Evolutionary conservation across 2,888 invertebrate species (phyloP).

Genomic region (Blastobasis lacticolella): DNA sequence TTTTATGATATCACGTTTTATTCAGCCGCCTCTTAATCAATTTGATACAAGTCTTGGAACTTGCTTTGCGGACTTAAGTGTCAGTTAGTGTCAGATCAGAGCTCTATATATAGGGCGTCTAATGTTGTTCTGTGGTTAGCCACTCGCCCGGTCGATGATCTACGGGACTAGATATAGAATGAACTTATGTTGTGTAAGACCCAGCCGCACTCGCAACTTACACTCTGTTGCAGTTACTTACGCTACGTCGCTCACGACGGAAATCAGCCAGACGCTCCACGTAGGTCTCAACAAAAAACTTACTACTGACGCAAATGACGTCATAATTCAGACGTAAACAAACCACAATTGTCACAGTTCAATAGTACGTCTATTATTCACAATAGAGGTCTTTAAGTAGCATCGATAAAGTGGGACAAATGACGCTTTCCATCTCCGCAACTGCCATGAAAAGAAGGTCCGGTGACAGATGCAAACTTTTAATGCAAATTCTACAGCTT

Average conservation of each 20-base stretch:
- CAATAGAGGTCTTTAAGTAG: too few species aligned
- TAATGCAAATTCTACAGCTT: slow-evolving; percentile 40
- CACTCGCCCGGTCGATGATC: slow-evolving; percentile 3
- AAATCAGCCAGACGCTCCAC: background rate
- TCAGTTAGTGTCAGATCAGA: slow-evolving; percentile 4
- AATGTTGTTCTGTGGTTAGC: slow-evolving; percentile 1
- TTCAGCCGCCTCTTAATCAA: too few species aligned
- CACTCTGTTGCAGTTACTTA: slow-evolving; percentile 18
- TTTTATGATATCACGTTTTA: too few species aligned
- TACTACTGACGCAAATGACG: background rate
- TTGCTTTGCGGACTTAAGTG: too few species aligned
- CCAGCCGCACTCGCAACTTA: background rate
- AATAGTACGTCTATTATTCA: background rate
- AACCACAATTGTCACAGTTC: background rate
- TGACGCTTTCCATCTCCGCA: background rate
- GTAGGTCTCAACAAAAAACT: background rate
- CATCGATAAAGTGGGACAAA: background rate
- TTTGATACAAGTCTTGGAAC: too few species aligned
- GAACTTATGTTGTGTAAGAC: background rate
- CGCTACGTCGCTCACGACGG: slow-evolving; percentile 14
- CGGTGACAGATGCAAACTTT: slow-evolving; percentile 8
- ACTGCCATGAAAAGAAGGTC: background rate
- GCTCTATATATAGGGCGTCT: slow-evolving; percentile 4
- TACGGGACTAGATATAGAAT: background rate
- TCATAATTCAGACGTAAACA: background rate